Percentiles rank a stretch among this genome's conserved stretches.
These are phyloP conservation scores for Pterophyllum scalare DNA, from an alignment of 2,113 vertebrate genomes.

Conservation along the genomic window DNA sequence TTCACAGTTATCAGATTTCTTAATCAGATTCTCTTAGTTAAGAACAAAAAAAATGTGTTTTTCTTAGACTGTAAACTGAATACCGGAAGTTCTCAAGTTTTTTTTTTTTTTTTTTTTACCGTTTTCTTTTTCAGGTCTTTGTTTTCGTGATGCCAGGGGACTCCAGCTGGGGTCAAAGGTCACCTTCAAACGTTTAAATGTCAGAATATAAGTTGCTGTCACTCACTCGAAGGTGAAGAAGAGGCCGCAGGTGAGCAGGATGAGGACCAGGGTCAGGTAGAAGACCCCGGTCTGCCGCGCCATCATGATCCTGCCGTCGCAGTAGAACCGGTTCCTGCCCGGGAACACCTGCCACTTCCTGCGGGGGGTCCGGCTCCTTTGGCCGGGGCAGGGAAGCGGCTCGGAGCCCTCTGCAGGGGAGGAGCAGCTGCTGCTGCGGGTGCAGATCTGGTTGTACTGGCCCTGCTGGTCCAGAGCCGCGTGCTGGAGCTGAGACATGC, in stretches of 20 bases:
- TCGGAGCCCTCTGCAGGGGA: conserved; percentile 67
- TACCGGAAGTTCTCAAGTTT: not conserved
- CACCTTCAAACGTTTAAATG: not conserved
- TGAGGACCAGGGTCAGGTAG: conserved; percentile 92
- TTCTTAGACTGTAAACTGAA: not conserved
- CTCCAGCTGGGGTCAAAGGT: not conserved
- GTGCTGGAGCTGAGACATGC: conserved; percentile 84
- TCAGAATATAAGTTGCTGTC: not conserved
- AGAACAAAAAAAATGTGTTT: not conserved
- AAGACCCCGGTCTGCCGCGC: conserved; percentile 93
- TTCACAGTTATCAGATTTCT: no score
- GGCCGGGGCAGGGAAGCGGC: not conserved
- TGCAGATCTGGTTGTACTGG: conserved; percentile 93
- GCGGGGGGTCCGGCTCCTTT: conserved; percentile 71
- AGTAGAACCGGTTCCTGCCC: conserved; percentile 94
- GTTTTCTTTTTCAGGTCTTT: not conserved
- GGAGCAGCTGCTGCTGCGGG: conserved; percentile 80
- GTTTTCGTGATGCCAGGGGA: not conserved
- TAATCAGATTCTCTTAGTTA: not conserved
- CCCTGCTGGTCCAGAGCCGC: conserved; percentile 89
- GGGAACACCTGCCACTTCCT: conserved; percentile 96
- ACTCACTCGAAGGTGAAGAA: conserved; percentile 98
- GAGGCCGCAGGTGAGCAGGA: conserved; percentile 93
- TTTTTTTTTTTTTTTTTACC: no score
- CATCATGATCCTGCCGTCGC: conserved; percentile 95